Evolutionary conservation across 1,140 invertebrate genomes (phyloP), one percentile per base, ranked within the genome.

Genomic region (Magallana gigas): DNA sequence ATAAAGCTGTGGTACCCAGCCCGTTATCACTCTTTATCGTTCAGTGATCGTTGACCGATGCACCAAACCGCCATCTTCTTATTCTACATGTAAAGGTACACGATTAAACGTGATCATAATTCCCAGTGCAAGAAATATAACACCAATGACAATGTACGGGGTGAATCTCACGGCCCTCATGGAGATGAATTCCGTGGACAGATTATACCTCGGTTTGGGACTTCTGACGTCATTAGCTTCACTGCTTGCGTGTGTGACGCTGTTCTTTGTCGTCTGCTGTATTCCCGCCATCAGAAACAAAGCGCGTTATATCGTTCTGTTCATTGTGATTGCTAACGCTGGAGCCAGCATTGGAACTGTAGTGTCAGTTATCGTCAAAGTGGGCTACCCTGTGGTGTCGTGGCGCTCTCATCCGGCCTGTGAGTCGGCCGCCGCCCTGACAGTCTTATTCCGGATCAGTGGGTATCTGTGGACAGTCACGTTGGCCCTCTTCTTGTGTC

Each of bases 401-500:
- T 86, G 57, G 29, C 29, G 56, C 9, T 85, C 29, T 6, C 87
- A 83, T 81, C 71, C 87, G 18, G 56, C 57, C 23, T 92, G 92
- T 83, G 87, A 90, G 62, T 88, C 85, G 1, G 86, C 91, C 14
- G 88, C 89, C n/a, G 60, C 71, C 4, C 71, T 92, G 12, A 57
- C 88, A 48, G 88, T 91, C 9, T 89, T 88, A n/a, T 88, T 87
- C 11, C 85, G 88, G n/a, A 56, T 91, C 5, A 84, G 87, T 58
- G 85, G 86, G 56, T 90, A 90, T 36, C 48, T 92, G 60, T 93
- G 92, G 92, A 92, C 91, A 9, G 85, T 82, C 82, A 88, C 90
- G 12, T 62, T 92, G n/a, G 87, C 88, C 8, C 68, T 92, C 14
- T 91, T 92, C 80, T 76, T 93, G n/a, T 92, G 91, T 57, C 12